Evolutionary conservation across 2,888 invertebrate genomes (phyloP), one percentile per base, ranked within the genome.

Genomic region (Ectemnius lituratus): DNA sequence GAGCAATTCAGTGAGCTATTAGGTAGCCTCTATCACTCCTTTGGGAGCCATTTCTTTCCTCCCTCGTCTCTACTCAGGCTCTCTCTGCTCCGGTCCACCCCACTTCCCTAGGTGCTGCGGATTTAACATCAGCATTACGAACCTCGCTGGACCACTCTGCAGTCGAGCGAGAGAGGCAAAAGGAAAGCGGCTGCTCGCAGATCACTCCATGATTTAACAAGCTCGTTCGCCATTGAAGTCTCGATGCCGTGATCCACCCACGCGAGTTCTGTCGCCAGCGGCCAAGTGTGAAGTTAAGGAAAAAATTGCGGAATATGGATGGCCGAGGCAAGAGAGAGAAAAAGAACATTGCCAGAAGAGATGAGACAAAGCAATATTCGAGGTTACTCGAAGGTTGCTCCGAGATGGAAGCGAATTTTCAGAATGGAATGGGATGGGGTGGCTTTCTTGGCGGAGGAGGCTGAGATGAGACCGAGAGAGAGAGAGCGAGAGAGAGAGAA

Each of bases 1-100:
- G 93, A 93, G 93, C 94, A 93, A 94, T 94, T 94, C 93, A 93
- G 93, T 92, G 92, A 92, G 93, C 93, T 93, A 94, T 94, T 94
- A 93, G 93, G 93, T 92, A 92, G 92, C 89, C 88, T 91, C 91
- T 91, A 92, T 92, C 91, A 91, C 92, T 90, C 92, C 92, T 89
- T 87, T 84, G 92, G 92, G 92, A 89, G 91, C 91, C 91, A 91
- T 92, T 91, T 85, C 87, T 79, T 78, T 83, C 86, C 83, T 77
- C 81, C 83, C 78, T 82, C 75, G 79, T 77, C 73, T 70, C 62
- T 75, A 70, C 69, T 69, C 37, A 1, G 52, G n/a, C 52, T 16
- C 52, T 47, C 47, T 14, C 76, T 70, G 68, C 68, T 78, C 80
- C 62, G 77, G 65, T 67, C 75, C 57, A 59, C 71, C 73, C 73